phyloP scores from a whole-genome alignment of 2,113 vertebrate genomes.

The Nothocercus julius region DNA sequence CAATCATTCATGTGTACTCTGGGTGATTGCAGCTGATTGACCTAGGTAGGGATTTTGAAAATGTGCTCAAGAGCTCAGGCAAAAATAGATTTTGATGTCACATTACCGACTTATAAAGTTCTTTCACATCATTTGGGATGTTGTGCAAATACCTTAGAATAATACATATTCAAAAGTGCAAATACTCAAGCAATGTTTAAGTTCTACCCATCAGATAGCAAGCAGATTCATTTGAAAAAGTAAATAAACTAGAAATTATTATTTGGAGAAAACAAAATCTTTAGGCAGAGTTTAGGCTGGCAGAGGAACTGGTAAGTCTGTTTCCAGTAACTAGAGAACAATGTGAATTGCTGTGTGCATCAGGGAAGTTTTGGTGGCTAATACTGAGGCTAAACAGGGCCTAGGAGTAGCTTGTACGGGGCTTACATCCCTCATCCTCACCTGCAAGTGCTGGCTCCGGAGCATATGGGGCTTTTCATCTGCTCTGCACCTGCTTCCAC shows the following conservation, averaged over 20 bases:
- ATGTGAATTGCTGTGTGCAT: neutral
- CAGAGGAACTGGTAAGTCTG: neutral
- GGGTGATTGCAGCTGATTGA: conserved; percentile 5
- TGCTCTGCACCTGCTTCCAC: too few relatives aligned
- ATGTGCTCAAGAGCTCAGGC: neutral
- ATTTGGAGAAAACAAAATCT: neutral
- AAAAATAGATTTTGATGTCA: conserved; percentile 14
- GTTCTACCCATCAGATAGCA: neutral
- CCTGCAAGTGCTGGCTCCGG: neutral
- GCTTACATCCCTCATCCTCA: neutral
- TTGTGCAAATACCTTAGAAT: neutral
- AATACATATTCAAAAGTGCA: neutral
- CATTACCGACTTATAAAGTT: neutral
- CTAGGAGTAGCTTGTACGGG: neutral
- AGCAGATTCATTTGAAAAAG: neutral
- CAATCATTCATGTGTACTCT: conserved; percentile 23
- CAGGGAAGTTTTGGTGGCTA: neutral
- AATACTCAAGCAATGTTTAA: neutral
- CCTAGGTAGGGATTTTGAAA: conserved; percentile 18
- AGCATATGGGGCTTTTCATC: neutral
- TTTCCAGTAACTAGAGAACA: neutral
- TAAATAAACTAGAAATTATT: neutral
- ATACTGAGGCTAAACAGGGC: neutral
- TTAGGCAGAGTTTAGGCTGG: neutral
- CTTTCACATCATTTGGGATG: neutral